Evolutionary conservation across 1,140 invertebrate genomes (phyloP).

Genomic region (Semibalanus balanoides): DNA sequence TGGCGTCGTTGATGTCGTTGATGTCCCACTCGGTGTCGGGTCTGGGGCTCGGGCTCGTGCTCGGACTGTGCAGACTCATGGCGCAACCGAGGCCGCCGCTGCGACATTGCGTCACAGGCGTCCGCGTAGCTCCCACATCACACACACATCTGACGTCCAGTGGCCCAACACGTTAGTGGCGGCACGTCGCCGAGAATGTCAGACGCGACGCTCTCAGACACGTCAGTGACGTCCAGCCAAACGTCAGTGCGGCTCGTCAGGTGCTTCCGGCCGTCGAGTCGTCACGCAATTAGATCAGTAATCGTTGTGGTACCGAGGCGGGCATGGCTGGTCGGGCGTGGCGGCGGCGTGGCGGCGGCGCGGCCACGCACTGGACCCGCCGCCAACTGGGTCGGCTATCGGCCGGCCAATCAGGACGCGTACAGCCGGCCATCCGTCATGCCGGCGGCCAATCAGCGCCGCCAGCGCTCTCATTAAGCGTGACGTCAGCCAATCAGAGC

Average conservation of each 20-base stretch:
- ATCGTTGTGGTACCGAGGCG: neutral
- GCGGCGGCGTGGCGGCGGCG: no score
- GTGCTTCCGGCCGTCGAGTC: no score
- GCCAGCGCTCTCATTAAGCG: neutral
- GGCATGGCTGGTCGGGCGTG: neutral
- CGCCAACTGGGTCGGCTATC: conserved; percentile 10
- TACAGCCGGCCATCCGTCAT: neutral
- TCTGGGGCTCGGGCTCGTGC: neutral
- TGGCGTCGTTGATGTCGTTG: neutral
- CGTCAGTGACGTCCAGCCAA: neutral
- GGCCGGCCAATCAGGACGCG: conserved; percentile 10
- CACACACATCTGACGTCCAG: no score
- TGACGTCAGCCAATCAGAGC: neutral
- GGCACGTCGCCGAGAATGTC: no score
- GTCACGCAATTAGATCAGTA: neutral
- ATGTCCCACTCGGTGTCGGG: neutral
- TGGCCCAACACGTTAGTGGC: no score
- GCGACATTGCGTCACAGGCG: neutral
- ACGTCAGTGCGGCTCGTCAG: neutral
- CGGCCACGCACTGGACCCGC: neutral
- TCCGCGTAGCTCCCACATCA: neutral
- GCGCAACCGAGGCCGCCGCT: neutral
- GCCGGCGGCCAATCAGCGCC: neutral
- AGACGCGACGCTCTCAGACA: no score
- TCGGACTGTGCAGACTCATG: neutral